Evolutionary conservation across 2,888 invertebrate species (phyloP).

Genomic region (Athetis lepigone): DNA sequence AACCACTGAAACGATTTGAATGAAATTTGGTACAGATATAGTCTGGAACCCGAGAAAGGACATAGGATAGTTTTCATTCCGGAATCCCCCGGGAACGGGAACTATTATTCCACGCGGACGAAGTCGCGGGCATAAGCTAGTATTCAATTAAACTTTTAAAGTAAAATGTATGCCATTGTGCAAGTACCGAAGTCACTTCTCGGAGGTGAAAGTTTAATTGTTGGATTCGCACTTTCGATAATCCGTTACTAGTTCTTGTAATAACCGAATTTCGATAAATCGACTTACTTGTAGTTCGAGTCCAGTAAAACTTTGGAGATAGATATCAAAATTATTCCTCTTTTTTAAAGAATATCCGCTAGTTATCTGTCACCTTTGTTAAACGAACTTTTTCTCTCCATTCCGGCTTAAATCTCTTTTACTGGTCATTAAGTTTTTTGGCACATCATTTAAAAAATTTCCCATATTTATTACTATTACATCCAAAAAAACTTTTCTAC

Average conservation of each 20-base stretch:
- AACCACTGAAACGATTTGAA: no score
- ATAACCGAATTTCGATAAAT: constrained; percentile 42
- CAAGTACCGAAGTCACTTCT: constrained; percentile 33
- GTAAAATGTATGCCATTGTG: constrained; percentile 55
- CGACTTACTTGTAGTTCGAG: constrained; percentile 24
- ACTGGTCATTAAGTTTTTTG: neutral
- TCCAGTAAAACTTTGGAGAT: constrained; percentile 30
- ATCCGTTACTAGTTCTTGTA: constrained; percentile 45
- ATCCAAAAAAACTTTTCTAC: constrained; percentile 16
- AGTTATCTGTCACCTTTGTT: neutral
- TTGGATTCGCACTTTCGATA: constrained; percentile 52
- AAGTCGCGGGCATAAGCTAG: no score
- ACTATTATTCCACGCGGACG: no score
- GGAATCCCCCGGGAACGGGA: no score
- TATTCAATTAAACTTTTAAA: constrained; percentile 49
- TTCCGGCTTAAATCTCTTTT: neutral
- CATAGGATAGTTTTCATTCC: no score
- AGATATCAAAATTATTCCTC: constrained; percentile 17
- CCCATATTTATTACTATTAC: neutral
- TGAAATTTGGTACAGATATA: no score
- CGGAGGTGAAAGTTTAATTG: constrained; percentile 40
- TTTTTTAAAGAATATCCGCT: constrained; percentile 15
- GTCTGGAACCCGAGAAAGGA: no score
- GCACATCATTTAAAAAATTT: constrained; percentile 15
- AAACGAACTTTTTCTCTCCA: constrained; percentile 1